These are phyloP conservation scores for Oreochromis tanganicae DNA, from an alignment of 2,113 vertebrate genomes.

Conservation along the genomic window DNA sequence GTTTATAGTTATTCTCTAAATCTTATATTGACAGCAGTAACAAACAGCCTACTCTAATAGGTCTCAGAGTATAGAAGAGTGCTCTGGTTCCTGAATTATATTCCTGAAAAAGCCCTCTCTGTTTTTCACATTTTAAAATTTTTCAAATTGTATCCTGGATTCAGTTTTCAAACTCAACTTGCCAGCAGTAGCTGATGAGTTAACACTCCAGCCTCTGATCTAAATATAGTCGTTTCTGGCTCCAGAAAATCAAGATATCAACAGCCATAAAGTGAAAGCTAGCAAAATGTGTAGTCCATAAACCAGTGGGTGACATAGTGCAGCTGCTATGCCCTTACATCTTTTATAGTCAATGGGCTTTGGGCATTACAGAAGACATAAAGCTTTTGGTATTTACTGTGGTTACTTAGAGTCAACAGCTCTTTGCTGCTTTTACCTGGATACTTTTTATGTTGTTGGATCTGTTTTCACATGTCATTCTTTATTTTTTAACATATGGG, in stretches of 20 bases:
- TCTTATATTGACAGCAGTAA: not conserved
- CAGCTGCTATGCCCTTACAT: not conserved
- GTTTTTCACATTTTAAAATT: not conserved
- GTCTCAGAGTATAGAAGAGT: not conserved
- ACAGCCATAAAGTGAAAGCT: not conserved
- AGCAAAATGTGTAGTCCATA: not conserved
- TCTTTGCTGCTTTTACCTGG: not conserved
- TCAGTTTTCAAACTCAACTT: not conserved
- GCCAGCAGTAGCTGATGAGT: not conserved
- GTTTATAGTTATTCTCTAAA: not conserved
- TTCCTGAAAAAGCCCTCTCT: not conserved
- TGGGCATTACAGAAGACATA: not conserved
- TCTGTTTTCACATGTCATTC: not conserved
- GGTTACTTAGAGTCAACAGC: not conserved
- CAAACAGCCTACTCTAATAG: not conserved
- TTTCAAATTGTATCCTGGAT: not conserved
- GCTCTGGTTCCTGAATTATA: not conserved
- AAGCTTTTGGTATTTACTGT: not conserved
- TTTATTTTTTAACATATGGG: not conserved
- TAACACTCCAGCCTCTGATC: not conserved
- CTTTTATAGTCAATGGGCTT: not conserved
- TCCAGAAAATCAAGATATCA: not conserved
- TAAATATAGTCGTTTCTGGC: not conserved
- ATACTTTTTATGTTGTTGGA: not conserved
- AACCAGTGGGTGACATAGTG: not conserved